phyloP scores from a whole-genome alignment of 2,113 vertebrate genomes.

The Petrocephalus microphthalmus region DNA sequence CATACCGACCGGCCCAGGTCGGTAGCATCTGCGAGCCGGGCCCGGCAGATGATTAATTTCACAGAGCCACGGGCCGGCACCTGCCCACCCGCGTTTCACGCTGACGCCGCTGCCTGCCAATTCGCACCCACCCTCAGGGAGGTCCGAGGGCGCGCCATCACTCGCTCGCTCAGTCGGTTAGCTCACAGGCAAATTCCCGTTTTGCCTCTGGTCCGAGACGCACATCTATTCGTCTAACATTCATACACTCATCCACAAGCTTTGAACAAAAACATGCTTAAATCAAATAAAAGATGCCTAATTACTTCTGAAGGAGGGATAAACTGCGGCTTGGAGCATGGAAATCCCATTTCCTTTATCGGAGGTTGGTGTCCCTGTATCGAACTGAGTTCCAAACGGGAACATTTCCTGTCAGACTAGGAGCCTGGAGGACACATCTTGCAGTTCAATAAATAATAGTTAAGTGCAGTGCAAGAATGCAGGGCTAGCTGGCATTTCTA shows the following conservation, averaged over 20 bases:
- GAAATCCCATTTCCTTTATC: no score
- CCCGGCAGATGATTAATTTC: constrained; percentile 17
- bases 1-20: constrained; percentile 1
- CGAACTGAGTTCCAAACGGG: constrained; percentile 24
- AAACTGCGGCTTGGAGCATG: not conserved
- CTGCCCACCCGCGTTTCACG: not conserved
- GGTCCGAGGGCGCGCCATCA: not conserved
- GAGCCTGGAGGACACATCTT: constrained; percentile 19
- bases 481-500: constrained; percentile 8
- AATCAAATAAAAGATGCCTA: not conserved
- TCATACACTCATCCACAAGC: not conserved
- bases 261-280: not conserved
- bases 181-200: not conserved
- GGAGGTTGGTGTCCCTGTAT: not conserved
- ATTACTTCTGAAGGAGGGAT: not conserved
- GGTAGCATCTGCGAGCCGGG: not conserved
- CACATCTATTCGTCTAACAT: not conserved
- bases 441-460: constrained; percentile 17
- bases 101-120: not conserved
- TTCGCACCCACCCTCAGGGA: not conserved
- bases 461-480: constrained; percentile 19
- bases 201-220: not conserved
- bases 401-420: constrained; percentile 21
- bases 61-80: not conserved
- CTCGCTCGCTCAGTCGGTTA: not conserved